Conservation (phyloP, 37 sponge, comb jelly and placozoan species). For the Cladorhizidae sp. region DNA sequence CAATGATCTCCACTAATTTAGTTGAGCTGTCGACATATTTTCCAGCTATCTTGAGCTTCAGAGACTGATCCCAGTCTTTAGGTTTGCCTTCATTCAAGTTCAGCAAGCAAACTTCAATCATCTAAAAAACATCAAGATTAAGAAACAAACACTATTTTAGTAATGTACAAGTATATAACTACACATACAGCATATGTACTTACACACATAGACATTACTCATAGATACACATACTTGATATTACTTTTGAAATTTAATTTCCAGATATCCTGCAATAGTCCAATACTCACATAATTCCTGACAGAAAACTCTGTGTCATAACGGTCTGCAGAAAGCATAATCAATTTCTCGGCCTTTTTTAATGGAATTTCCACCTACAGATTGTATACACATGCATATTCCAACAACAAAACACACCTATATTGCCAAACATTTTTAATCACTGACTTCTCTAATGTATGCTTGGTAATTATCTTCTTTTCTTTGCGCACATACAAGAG, state of each 20-base stretch:
- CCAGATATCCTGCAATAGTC: neutral
- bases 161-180: neutral
- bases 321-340: constrained; percentile 72
- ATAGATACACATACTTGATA: neutral
- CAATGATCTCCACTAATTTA: constrained; percentile 54
- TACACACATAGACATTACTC: neutral
- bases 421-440: neutral
- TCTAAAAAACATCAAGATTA: constrained; percentile 37
- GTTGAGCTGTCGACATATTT: constrained; percentile 45
- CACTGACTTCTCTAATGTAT: constrained; percentile 72
- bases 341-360: constrained; percentile 67
- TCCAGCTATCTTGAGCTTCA: constrained; percentile 62
- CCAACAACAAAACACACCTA: neutral
- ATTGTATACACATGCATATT: neutral
- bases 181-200: neutral
- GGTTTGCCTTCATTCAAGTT: constrained; percentile 82
- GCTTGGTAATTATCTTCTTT: constrained; percentile 78
- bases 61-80: constrained; percentile 45
- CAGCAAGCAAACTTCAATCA: constrained; percentile 72
- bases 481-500: constrained; percentile 52
- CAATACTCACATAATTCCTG: constrained; percentile 60
- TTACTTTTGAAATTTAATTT: neutral
- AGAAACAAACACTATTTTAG: neutral
- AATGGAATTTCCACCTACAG: constrained; percentile 76
- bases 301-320: constrained; percentile 76